phyloP scores from a whole-genome alignment of 2,888 invertebrate species.

The Quadroppia sp. region DNA sequence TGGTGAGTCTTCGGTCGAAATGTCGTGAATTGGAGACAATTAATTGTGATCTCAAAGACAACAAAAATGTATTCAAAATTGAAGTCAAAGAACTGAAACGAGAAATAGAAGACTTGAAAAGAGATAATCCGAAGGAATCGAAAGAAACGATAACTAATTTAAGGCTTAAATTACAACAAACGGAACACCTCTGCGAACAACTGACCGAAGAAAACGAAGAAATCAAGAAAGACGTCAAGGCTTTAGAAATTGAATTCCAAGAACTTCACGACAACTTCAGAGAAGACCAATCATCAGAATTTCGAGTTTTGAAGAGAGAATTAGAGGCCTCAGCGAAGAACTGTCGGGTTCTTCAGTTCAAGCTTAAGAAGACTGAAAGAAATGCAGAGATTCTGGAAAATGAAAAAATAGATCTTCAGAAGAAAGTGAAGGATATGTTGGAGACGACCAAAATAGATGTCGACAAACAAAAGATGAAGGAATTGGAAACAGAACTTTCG shows the following conservation, averaged over 20 bases:
- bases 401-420: constrained; percentile 61
- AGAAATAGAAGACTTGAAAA: constrained; percentile 58
- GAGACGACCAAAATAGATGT: constrained; percentile 58
- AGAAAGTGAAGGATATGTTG: constrained; percentile 52
- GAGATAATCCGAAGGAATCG: constrained; percentile 49
- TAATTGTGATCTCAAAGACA: constrained; percentile 62
- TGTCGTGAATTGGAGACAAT: constrained; percentile 70
- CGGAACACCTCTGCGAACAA: constrained; percentile 86
- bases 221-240: constrained; percentile 84
- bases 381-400: constrained; percentile 61
- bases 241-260: constrained; percentile 94
- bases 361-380: constrained; percentile 90
- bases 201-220: constrained; percentile 94
- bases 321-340: constrained; percentile 96
- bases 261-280: constrained; percentile 97
- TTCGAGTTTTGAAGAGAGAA: constrained; percentile 86
- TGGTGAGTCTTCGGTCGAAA: constrained; percentile 75
- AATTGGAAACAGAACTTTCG: constrained; percentile 77
- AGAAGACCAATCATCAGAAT: constrained; percentile 96
- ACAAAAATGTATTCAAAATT: constrained; percentile 68
- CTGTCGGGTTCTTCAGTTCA: constrained; percentile 95
- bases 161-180: constrained; percentile 75
- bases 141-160: constrained; percentile 67
- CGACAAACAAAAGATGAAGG: constrained; percentile 63
- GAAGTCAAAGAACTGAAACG: constrained; percentile 70